Percentiles rank a stretch among this genome's conserved stretches.
Conservation (phyloP, 2,797 vertebrate genomes). For the Sylvia borin region DNA sequence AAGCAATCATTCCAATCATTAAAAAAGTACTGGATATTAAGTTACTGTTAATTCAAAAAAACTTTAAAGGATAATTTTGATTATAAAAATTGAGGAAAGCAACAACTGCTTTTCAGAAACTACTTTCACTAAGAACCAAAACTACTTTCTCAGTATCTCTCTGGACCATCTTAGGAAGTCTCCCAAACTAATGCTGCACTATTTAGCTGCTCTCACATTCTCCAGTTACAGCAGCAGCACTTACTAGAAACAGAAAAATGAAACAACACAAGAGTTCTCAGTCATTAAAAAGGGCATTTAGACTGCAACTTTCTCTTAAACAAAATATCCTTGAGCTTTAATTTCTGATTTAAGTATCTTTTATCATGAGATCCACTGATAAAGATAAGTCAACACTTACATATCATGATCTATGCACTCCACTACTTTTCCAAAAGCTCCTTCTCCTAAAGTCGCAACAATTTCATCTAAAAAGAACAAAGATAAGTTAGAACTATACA, state of each 20-base stretch:
- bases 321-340: rapidly evolving
- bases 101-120: background rate
- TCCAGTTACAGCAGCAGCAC: background rate
- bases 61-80: background rate
- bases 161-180: background rate
- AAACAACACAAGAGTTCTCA: background rate
- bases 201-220: background rate
- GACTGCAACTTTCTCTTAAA: background rate
- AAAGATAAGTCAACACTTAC: conserved; percentile 78
- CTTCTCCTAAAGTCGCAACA: conserved; percentile 94
- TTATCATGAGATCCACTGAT: background rate
- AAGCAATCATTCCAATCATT: background rate
- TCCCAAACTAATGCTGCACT: background rate
- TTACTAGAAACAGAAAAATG: background rate
- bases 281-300: background rate
- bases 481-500: conserved; percentile 56
- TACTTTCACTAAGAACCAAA: background rate
- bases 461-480: conserved; percentile 92
- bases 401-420: conserved; percentile 92
- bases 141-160: background rate
- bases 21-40: background rate
- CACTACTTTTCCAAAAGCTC: conserved; percentile 98
- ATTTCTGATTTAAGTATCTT: background rate
- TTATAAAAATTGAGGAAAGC: background rate
- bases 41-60: background rate